Evolutionary conservation across 2,888 invertebrate species (phyloP).

Genomic region (Brachylomia viminalis): DNA sequence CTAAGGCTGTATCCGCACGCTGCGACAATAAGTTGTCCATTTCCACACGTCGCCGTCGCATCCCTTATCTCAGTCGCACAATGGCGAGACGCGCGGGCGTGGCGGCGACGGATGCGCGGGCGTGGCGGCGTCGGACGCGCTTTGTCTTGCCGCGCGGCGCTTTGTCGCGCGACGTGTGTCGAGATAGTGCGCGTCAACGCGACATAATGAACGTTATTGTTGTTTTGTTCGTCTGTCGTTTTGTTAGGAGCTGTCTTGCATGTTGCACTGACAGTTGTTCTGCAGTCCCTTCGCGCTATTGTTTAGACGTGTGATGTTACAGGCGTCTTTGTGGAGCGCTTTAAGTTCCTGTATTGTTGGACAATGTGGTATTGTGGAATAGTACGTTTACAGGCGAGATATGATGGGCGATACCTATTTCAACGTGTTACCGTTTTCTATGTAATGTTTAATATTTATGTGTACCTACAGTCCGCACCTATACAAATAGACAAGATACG

Average conservation of each 20-base stretch:
- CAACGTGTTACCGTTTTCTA: conserved; percentile 4
- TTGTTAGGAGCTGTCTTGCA: conserved; percentile 65
- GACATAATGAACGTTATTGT: conserved; percentile 71
- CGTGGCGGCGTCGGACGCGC: conserved; percentile 67
- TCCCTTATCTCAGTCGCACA: conserved; percentile 70
- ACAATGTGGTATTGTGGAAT: conserved; percentile 41
- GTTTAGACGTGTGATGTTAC: conserved; percentile 36
- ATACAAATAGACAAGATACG: background rate
- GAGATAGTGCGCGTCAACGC: conserved; percentile 72
- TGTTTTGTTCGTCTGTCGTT: conserved; percentile 62
- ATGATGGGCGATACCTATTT: conserved; percentile 11
- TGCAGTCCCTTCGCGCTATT: conserved; percentile 53
- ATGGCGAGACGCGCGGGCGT: conserved; percentile 43
- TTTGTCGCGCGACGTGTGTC: conserved; percentile 67
- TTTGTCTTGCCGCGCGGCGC: conserved; percentile 45
- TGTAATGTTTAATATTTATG: background rate
- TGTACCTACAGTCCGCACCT: background rate
- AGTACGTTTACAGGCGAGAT: conserved; percentile 21
- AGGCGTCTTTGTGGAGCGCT: background rate
- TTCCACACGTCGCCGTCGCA: conserved; percentile 62
- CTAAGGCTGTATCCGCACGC: conserved; percentile 52
- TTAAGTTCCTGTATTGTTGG: conserved; percentile 7
- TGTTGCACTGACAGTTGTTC: conserved; percentile 63
- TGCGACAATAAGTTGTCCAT: conserved; percentile 66
- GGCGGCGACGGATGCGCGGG: conserved; percentile 37